phyloP scores from a whole-genome alignment of 2,113 vertebrate genomes.

The Zapornia atra region DNA sequence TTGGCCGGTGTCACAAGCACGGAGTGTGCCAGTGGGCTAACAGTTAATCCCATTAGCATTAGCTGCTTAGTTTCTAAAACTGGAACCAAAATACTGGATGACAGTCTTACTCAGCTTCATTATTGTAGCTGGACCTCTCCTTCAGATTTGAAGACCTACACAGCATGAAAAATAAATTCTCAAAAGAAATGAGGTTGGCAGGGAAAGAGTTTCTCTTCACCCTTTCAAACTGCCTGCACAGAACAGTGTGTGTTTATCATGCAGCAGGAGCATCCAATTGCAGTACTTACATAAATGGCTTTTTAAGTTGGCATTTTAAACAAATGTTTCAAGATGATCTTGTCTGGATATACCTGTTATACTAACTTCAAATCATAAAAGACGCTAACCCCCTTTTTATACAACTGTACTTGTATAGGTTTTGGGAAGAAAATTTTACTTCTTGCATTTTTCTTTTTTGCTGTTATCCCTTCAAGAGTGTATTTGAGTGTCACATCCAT shows the following conservation, averaged over 20 bases:
- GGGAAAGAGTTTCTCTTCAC: not conserved
- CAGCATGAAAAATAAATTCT: conserved; percentile 14
- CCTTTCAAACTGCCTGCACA: not conserved
- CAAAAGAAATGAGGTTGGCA: not conserved
- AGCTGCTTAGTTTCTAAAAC: conserved; percentile 56
- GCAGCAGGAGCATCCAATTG: not conserved
- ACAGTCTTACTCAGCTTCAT: conserved; percentile 5
- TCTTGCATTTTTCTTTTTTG: not conserved
- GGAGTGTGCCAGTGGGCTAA: conserved; percentile 20
- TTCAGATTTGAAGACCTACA: not conserved
- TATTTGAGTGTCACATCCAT: not conserved
- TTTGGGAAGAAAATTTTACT: not conserved
- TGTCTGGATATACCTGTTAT: not conserved
- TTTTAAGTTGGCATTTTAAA: not conserved
- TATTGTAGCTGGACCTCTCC: conserved; percentile 3
- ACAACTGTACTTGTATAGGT: not conserved
- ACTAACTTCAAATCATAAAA: not conserved
- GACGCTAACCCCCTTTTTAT: not conserved
- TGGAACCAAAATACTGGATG: not conserved
- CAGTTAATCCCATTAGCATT: conserved; percentile 51
- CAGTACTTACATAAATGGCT: not conserved
- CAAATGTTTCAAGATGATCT: not conserved
- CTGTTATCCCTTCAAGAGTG: not conserved
- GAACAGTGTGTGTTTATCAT: not conserved
- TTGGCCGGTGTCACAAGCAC: not conserved